Evolutionary conservation across 2,888 invertebrate genomes (phyloP), one percentile per base, ranked within the genome.

Genomic region (Luperina nickerlii): DNA sequence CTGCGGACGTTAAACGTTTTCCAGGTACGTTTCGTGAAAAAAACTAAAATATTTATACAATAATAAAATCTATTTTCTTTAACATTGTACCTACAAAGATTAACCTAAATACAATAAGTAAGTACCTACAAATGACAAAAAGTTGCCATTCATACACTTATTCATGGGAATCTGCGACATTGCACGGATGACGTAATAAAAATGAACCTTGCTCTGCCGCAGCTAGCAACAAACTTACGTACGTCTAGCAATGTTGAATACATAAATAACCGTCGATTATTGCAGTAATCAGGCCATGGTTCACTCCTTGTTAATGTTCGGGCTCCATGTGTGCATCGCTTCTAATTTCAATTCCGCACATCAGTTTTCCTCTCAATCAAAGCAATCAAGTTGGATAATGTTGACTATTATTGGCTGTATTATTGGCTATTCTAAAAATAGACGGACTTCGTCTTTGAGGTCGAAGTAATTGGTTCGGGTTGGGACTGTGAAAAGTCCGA

Each of bases 281-380:
- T 77, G 72, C 74, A 82, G 85, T 83, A 92, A 91, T 90, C 77
- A 90, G 93, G 94, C 90, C 93, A 94, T 57, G 94, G 93, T 78
- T 89, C 71, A 76, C 83, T 81, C 82, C 85, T 87, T 77, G 83
- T 87, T 76, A 78, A 27, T 15, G 72, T 78, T 63, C 70, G 66
- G 77, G 60, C 82, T 79, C 42, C 38, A 63, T 42, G 38, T 70
- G 57, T 48, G 76, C 60, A 76, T 78, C 18, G 48, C 11, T 20
- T 60, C 63, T 81, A 65, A 74, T 81, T 78, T 74, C 71, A 72
- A 84, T 84, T 84, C 76, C 13, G 71, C 74, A 45, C 76, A 76
- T 57, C 51, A 38, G 4, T 82, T 79, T 84, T 74, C 83, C 77
- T 80, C 51, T 62, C 68, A 62, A 82, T 76, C 60, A 72, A 68